A percentile compares a stretch with the other conserved stretches of the same genome.
Evolutionary conservation across 2,888 invertebrate genomes (phyloP).

Genomic region (Esperia sulphurella): DNA sequence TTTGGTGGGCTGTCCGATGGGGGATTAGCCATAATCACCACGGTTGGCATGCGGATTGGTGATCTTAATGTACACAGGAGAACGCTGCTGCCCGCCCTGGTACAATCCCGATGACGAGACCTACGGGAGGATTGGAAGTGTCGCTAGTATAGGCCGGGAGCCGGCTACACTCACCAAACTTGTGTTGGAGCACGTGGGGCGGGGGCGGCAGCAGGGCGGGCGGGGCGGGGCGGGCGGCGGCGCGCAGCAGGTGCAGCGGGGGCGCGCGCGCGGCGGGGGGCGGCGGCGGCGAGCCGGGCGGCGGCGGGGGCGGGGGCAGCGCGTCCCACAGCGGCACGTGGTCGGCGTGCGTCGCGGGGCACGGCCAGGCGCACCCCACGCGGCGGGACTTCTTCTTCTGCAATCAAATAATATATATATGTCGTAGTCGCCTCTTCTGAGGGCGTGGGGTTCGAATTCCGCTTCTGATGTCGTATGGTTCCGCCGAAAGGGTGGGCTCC

Average conservation of each 20-base stretch:
- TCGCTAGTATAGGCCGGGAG: too few species aligned
- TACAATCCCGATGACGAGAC: too few species aligned
- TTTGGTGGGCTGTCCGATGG: too few species aligned
- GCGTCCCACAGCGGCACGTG: conserved; percentile 75
- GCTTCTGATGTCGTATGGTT: too few species aligned
- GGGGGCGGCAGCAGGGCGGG: background rate
- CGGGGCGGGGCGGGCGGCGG: conserved; percentile 4
- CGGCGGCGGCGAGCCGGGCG: conserved; percentile 60
- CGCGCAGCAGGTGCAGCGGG: conserved; percentile 18
- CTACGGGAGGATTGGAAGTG: too few species aligned
- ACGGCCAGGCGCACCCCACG: conserved; percentile 67
- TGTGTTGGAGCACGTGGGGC: conserved; percentile 12
- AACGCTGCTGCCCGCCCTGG: too few species aligned
- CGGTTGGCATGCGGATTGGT: too few species aligned
- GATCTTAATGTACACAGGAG: too few species aligned
- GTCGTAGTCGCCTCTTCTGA: too few species aligned
- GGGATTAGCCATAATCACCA: too few species aligned
- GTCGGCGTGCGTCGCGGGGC: conserved; percentile 62
- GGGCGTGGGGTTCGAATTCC: too few species aligned
- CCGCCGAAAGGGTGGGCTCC: too few species aligned
- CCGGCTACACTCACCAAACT: conserved; percentile 39
- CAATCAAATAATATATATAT: background rate
- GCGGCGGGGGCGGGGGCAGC: conserved; percentile 70
- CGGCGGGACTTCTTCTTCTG: conserved; percentile 30
- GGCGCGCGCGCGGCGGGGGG: conserved; percentile 16